Percentiles rank a stretch among this genome's conserved stretches.
phyloP scores from a whole-genome alignment of 2,888 invertebrate species.

The Leucania comma region DNA sequence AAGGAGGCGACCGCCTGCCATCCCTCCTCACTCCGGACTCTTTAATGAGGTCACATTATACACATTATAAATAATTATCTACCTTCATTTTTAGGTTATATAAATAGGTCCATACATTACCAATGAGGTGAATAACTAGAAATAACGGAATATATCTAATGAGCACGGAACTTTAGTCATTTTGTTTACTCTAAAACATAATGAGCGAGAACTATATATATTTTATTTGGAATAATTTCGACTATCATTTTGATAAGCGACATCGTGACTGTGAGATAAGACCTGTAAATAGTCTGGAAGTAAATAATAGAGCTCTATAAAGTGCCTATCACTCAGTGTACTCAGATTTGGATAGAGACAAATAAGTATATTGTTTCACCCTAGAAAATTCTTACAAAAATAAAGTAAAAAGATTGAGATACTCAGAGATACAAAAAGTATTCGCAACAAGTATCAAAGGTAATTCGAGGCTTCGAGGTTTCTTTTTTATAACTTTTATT shows the following conservation, averaged over 20 bases:
- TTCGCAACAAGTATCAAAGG: conserved; percentile 32
- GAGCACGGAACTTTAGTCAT: background rate
- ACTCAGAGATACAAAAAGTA: conserved; percentile 10
- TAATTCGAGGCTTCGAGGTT: conserved; percentile 16
- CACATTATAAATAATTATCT: too few species aligned
- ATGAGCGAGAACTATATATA: background rate
- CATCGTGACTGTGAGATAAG: background rate
- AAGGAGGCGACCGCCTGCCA: too few species aligned
- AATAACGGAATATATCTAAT: background rate
- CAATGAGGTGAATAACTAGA: background rate
- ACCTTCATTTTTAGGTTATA: too few species aligned
- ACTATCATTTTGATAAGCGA: background rate
- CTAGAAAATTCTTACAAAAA: conserved; percentile 17
- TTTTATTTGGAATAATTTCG: background rate
- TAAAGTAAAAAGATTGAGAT: conserved; percentile 25
- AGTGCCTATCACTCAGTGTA: background rate
- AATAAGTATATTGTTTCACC: conserved; percentile 7
- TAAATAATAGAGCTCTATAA: background rate
- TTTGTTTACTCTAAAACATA: background rate
- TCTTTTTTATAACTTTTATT: conserved; percentile 16
- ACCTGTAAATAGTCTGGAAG: background rate
- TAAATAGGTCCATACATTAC: too few species aligned
- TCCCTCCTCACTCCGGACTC: too few species aligned
- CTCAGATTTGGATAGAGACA: background rate
- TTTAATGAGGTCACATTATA: too few species aligned